Evolutionary conservation across 2,888 invertebrate species (phyloP), one percentile per base, ranked within the genome.

Genomic region (Alitta virens): DNA sequence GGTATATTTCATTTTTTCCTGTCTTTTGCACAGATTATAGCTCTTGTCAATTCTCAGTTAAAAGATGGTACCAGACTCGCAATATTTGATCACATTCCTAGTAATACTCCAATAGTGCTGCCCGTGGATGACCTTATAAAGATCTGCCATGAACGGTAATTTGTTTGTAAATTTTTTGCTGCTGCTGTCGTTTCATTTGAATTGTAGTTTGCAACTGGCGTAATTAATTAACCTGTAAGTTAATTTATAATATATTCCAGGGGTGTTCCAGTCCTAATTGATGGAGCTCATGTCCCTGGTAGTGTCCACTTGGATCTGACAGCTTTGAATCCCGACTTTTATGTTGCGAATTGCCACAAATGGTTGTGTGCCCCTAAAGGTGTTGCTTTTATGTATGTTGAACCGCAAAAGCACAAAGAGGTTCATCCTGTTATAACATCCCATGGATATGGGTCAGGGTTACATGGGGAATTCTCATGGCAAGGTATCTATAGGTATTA

Each of bases 211-310:
- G 33, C 33, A 33, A 12, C 12, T 33, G 33, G 5, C 33, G 12
- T 33, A 12, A 12, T 33, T 7, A 33, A n/a, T 12, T 7, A 7
- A 33, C 7, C 12, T 33, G 33, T 33, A 33, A 33, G 33, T 46
- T 46, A 46, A 46, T 46, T n/a, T 46, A 21, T 18, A 9, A 5
- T 46, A 18, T 46, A n/a, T 67, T 67, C 16, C 66, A 76, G 76
- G 59, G 68, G 72, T 54, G 67, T 78, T 54, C 71, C 68, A 27
- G 76, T 79, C 1, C 67, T 79, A 18, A 68, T 81, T 43, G 81
- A 81, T 70, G 81, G 79, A 7, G 81, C 81, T 18, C 81, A 81
- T 71, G 75, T 74, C n/a, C 63, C 80, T 18, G 80, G 80, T 18
- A 63, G 72, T 24, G 57, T 78, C 5, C 67, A 69, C 14, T 59